These are phyloP conservation scores for Heliothis virescens DNA, from an alignment of 1,140 invertebrate species.

Conservation along the genomic window DNA sequence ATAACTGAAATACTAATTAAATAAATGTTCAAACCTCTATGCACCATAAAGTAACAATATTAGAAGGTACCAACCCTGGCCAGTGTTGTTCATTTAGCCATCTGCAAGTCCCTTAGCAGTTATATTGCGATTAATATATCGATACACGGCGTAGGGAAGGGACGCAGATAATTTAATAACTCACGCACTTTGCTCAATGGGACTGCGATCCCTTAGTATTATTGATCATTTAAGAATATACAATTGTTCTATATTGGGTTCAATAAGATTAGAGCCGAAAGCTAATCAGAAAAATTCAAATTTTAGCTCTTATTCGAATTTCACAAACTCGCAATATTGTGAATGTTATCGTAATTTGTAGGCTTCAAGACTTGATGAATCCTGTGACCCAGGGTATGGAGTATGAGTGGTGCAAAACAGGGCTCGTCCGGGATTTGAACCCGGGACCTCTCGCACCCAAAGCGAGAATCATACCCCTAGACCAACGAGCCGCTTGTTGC, in stretches of 20 bases:
- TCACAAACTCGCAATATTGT: too few relatives aligned
- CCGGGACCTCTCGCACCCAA: conserved; percentile 55
- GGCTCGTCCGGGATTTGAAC: conserved; percentile 56
- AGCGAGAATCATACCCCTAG: conserved; percentile 53
- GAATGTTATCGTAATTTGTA: too few relatives aligned
- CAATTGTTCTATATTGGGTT: background rate
- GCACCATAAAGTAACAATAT: too few relatives aligned
- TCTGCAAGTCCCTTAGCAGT: conserved; percentile 29
- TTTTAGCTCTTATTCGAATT: background rate
- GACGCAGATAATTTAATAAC: conserved; percentile 41
- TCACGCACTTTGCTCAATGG: conserved; percentile 15
- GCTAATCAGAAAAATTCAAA: background rate
- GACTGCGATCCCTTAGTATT: background rate
- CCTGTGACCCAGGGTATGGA: too few relatives aligned
- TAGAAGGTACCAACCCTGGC: background rate
- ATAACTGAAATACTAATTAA: too few relatives aligned
- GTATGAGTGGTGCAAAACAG: conserved; percentile 7
- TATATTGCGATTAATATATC: conserved; percentile 40
- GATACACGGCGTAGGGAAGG: conserved; percentile 13
- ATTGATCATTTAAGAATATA: background rate
- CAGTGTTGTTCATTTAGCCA: conserved; percentile 18
- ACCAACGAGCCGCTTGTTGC: conserved; percentile 12
- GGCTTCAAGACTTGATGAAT: too few relatives aligned
- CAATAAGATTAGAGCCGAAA: too few relatives aligned
- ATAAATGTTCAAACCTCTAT: too few relatives aligned